Evolutionary conservation across 2,113 vertebrate species (phyloP).

Genomic region (Blennius ocellaris): DNA sequence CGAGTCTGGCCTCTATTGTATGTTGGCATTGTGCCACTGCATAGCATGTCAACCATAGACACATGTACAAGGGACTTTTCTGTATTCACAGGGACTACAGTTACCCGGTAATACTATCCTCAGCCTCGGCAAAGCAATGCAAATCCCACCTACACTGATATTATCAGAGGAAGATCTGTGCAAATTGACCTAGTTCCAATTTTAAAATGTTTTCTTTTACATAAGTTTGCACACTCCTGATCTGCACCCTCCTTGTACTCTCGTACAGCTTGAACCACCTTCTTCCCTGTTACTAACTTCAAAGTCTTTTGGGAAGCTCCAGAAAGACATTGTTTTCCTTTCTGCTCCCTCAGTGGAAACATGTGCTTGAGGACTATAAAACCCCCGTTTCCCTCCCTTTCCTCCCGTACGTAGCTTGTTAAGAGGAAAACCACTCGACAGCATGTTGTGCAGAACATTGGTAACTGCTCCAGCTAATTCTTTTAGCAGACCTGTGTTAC

Average conservation of each 20-base stretch:
- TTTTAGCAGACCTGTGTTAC: slow-evolving; percentile 72
- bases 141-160: slow-evolving; percentile 15
- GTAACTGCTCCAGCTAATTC: slow-evolving; percentile 65
- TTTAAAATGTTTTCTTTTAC: slow-evolving; percentile 4
- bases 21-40: slow-evolving; percentile 66
- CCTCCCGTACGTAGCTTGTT: slow-evolving; percentile 64
- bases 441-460: slow-evolving; percentile 68
- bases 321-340: slow-evolving; percentile 40
- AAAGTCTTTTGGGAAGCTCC: slow-evolving; percentile 25
- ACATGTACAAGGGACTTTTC: slow-evolving; percentile 63
- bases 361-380: slow-evolving; percentile 69
- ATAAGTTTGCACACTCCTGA: slow-evolving; percentile 1
- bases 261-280: not conserved
- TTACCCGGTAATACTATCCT: slow-evolving; percentile 38
- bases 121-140: slow-evolving; percentile 47
- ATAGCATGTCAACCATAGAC: slow-evolving; percentile 62
- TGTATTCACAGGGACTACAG: slow-evolving; percentile 35
- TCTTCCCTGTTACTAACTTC: slow-evolving; percentile 4
- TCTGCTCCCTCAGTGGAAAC: slow-evolving; percentile 64
- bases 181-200: not conserved
- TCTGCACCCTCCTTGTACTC: not conserved
- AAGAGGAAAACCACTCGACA: slow-evolving; percentile 60
- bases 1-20: slow-evolving; percentile 70
- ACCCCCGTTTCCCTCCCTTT: slow-evolving; percentile 43
- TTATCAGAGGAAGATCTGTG: slow-evolving; percentile 2